These are phyloP conservation scores for Harpegnathos saltator DNA, from an alignment of 1,140 invertebrate genomes.

Conservation along the genomic window DNA sequence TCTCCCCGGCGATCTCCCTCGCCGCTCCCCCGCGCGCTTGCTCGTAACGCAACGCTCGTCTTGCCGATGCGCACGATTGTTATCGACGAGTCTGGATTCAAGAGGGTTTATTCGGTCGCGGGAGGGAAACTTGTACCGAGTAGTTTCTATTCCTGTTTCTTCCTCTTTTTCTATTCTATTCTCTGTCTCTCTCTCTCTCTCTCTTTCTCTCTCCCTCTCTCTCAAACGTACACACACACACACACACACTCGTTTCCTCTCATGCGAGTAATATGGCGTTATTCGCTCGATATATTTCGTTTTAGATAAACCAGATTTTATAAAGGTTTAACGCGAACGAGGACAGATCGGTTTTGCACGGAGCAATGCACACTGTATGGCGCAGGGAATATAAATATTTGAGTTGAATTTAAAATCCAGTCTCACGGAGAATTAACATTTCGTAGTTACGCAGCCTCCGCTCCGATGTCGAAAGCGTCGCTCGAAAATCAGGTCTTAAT, in stretches of 20 bases:
- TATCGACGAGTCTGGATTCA: not conserved
- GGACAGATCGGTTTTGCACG: slow-evolving; percentile 28
- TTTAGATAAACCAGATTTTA: not conserved
- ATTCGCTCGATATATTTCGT: not conserved
- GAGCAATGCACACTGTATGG: not conserved
- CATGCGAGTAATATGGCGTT: not conserved
- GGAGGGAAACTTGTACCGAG: no score
- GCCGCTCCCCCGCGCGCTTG: not conserved
- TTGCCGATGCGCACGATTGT: slow-evolving; percentile 1
- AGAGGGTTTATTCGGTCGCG: no score
- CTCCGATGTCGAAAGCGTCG: slow-evolving; percentile 9
- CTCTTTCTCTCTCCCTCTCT: no score
- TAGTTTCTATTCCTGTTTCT: no score
- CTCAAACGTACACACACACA: no score
- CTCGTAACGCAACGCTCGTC: not conserved
- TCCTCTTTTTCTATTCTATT: no score
- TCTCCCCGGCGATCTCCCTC: not conserved
- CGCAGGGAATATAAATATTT: slow-evolving; percentile 50
- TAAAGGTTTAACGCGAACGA: not conserved
- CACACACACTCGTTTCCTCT: no score
- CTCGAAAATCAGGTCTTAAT: slow-evolving; percentile 5
- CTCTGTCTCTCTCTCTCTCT: no score
- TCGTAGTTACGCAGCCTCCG: slow-evolving; percentile 21
- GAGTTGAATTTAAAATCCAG: slow-evolving; percentile 40
- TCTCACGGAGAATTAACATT: slow-evolving; percentile 40